Evolutionary conservation across 2,113 vertebrate species (phyloP).

Genomic region (Pagrus major): DNA sequence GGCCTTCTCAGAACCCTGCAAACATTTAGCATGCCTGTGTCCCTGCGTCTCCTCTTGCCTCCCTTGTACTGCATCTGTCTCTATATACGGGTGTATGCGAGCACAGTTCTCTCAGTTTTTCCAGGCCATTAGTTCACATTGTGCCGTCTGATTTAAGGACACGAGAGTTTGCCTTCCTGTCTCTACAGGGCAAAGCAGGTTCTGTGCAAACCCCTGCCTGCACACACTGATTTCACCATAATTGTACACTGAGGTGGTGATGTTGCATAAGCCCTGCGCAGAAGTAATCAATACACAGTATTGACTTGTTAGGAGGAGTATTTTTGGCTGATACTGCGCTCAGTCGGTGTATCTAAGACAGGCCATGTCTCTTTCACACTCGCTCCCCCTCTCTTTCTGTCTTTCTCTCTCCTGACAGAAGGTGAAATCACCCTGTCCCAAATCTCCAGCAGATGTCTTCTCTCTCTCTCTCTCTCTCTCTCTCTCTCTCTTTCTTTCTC

Average conservation of each 20-base stretch:
- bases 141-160: conserved; percentile 60
- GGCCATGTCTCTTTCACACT: conserved; percentile 34
- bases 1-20: conserved; percentile 39
- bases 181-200: conserved; percentile 31
- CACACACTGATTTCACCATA: conserved; percentile 56
- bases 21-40: conserved; percentile 31
- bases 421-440: conserved; percentile 48
- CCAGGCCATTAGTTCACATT: conserved; percentile 63
- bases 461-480: not conserved
- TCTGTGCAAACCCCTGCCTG: conserved; percentile 38
- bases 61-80: conserved; percentile 25
- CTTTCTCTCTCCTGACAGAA: conserved; percentile 27
- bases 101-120: conserved; percentile 49
- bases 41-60: conserved; percentile 19
- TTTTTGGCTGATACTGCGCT: conserved; percentile 68
- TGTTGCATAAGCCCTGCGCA: conserved; percentile 72
- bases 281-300: conserved; percentile 67
- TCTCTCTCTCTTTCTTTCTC: conserved; percentile 10
- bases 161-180: conserved; percentile 57
- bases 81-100: conserved; percentile 36
- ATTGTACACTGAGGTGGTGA: conserved; percentile 59
- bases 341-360: conserved; percentile 35
- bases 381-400: not conserved
- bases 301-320: conserved; percentile 68
- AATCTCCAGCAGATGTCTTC: conserved; percentile 58